A percentile compares a stretch with the other conserved stretches of the same genome.
Evolutionary conservation across 2,113 vertebrate species (phyloP).

Genomic region (Mustelus asterias): DNA sequence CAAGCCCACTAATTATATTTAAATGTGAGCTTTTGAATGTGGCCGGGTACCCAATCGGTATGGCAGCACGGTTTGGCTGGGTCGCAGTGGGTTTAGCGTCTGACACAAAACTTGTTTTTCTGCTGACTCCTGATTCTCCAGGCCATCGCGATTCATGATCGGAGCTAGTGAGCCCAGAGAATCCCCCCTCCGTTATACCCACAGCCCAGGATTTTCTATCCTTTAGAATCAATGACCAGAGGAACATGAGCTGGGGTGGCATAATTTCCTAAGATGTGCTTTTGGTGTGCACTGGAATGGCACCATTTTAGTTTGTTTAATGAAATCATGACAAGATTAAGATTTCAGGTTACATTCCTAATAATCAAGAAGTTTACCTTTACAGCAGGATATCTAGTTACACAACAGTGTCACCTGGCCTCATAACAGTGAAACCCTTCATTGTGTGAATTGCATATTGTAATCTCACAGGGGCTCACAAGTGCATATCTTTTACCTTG

Average conservation of each 20-base stretch:
- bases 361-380: not conserved
- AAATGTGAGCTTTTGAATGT: no score
- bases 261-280: not conserved
- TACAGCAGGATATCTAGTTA: not conserved
- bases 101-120: no score
- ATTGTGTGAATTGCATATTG: not conserved
- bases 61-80: no score
- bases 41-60: no score
- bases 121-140: no score
- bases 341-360: not conserved
- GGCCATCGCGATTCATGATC: no score
- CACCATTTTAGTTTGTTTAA: not conserved
- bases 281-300: not conserved
- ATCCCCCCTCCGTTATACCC: not conserved
- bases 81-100: no score
- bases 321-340: not conserved
- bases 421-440: not conserved
- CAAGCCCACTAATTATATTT: no score
- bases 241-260: not conserved
- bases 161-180: no score
- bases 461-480: not conserved
- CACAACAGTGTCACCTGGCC: no score
- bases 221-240: not conserved
- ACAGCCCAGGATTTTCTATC: not conserved
- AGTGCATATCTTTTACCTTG: not conserved